Base-by-base conservation (phyloP, 1,140 invertebrate species). In the Bombyx mandarina region DNA sequence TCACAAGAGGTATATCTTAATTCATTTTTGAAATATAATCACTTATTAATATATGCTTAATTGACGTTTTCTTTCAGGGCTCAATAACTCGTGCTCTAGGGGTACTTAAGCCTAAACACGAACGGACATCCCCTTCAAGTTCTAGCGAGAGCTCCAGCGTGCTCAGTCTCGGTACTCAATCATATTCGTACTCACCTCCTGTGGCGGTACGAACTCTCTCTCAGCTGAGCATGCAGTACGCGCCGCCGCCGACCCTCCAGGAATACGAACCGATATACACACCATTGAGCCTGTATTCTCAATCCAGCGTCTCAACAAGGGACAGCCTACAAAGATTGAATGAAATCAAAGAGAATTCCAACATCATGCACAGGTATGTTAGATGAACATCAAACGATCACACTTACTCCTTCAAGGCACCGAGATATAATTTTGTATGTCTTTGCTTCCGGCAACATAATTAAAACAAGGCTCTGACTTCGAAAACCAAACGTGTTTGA, bases 81-180 rank as follows among this genome's bases (percentile, higher is more conserved):
- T 94, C 93, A 45, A 88, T 95, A 72, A 93, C 92, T 57, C 89
- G 93, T 63, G 94, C 93, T 9, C 89, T 95, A 45, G 93, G 94
- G 44, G 84, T 65, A 1, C 80, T 94, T 10, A 88, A 88, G 59
- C 76, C 88, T 1, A 92, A 92, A 64, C 91, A 89, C 63, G 89
- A 90, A 61, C 85, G 90, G 53, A 86, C 89, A 1, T 91, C 91
- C 5, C 88, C 91, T 3, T 91, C 89, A 3, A 91, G 89, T 57
- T 91, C 89, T 0, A 91, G 89, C 55, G 90, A 90, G 66, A 90
- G 85, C 58, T 90, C 89, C 53, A 90, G 83, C 63, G 79, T 87
- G n/a, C 65, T 88, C 26, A 88, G 86, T 54, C 67, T 88, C 3
- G 77, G 72, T 26, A 68, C 75, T 0, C 82, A 79, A 45, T 69